Evolutionary conservation across 1,140 invertebrate species (phyloP).

Genomic region (Hyles vespertilio): DNA sequence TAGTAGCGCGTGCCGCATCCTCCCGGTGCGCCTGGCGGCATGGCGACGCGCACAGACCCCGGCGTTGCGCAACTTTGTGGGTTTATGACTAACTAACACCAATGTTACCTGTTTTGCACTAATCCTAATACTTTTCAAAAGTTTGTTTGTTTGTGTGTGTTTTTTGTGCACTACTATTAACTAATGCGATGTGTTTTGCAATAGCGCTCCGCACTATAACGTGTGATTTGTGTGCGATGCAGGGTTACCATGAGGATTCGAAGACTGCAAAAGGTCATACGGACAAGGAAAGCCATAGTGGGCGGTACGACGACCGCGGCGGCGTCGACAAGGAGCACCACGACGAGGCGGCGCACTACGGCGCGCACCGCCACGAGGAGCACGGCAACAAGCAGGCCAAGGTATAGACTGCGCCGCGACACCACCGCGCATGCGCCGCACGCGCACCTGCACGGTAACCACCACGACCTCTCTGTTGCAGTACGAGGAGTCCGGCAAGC

Average conservation of each 20-base stretch:
- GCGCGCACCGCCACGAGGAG: slow-evolving; percentile 77
- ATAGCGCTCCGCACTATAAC: too few species aligned
- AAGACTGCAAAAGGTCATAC: slow-evolving; percentile 81
- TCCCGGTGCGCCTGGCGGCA: too few species aligned
- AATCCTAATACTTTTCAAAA: too few species aligned
- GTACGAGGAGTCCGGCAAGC: slow-evolving; percentile 80
- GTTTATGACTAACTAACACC: too few species aligned
- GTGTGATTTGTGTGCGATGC: background rate
- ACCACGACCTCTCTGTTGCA: slow-evolving; percentile 28
- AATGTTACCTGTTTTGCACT: too few species aligned
- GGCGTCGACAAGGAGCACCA: slow-evolving; percentile 80
- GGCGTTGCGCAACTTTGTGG: too few species aligned
- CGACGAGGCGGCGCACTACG: slow-evolving; percentile 78
- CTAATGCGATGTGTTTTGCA: too few species aligned
- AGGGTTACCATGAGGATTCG: slow-evolving; percentile 77
- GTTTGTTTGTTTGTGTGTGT: too few species aligned
- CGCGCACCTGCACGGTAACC: background rate
- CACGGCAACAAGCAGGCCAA: slow-evolving; percentile 70
- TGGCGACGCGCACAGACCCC: too few species aligned
- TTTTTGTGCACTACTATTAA: too few species aligned
- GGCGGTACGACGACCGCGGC: slow-evolving; percentile 77
- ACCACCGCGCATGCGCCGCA: too few species aligned
- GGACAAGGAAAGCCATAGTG: slow-evolving; percentile 78
- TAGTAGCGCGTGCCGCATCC: too few species aligned
- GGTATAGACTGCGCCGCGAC: slow-evolving; percentile 25